These are phyloP conservation scores for Leptinotarsa texana DNA, from an alignment of 1,140 invertebrate species.

Conservation along the genomic window DNA sequence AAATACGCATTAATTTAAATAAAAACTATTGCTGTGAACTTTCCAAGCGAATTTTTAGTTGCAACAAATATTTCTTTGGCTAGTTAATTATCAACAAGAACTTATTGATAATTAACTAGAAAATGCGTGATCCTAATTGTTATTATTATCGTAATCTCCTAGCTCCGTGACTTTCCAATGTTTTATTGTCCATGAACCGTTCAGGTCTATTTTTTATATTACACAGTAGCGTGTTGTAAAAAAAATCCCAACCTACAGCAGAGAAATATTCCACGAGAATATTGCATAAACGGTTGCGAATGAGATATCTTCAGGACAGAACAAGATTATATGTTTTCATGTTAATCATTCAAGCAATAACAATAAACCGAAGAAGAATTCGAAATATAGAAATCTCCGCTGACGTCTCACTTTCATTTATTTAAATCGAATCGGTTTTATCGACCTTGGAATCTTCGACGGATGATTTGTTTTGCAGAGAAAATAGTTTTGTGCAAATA, in stretches of 20 bases:
- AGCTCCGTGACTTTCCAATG: not conserved
- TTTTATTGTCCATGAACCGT: not conserved
- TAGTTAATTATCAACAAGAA: too few species aligned
- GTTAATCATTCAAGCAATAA: conserved; percentile 1
- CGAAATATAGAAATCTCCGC: conserved; percentile 5
- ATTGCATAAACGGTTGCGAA: conserved; percentile 5
- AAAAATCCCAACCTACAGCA: not conserved
- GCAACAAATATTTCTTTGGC: too few species aligned
- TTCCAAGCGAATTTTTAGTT: too few species aligned
- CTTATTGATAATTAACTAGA: not conserved
- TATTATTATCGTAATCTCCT: not conserved
- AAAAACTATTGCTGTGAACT: too few species aligned
- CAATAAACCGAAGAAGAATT: conserved; percentile 4
- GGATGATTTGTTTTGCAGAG: too few species aligned
- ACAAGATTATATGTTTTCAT: not conserved
- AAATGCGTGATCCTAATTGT: not conserved
- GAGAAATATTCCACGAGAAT: conserved; percentile 5
- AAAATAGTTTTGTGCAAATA: too few species aligned
- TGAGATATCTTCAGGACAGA: not conserved
- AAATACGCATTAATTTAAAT: too few species aligned
- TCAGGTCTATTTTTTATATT: not conserved
- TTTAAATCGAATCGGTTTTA: not conserved
- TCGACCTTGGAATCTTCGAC: not conserved
- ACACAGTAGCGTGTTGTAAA: not conserved
- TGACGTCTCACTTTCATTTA: conserved; percentile 1